Base-by-base conservation (phyloP, 2,113 vertebrate genomes). In the Thamnophis sirtalis region DNA sequence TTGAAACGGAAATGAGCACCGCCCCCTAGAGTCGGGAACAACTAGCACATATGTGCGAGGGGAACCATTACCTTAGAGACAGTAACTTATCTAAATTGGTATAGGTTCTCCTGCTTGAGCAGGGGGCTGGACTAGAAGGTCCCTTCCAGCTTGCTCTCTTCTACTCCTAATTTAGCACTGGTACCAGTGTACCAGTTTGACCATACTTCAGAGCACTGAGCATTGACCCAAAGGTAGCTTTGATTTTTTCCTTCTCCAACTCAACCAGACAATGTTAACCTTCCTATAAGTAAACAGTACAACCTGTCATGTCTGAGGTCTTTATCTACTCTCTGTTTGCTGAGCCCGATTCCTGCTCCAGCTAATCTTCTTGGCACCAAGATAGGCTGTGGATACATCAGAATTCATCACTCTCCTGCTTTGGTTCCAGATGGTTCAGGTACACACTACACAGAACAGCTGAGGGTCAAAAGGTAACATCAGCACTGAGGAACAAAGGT, bases 241-340 rank as follows among this genome's bases (percentile, higher is more conserved):
- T 28, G 15, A 54, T 28, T 88, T 28, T 84, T 48, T 38, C 38
- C 63, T 48, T 33, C 53, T 48, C 58, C 53, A 88, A 88, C 33
- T 33, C 53, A 55, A 11, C 33, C 26, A 28, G 4, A 7, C n/a
- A 60, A 60, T 60, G 58, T 49, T 19, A 48, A 88, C 56, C 53
- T 58, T 89, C 56, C 33, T 43, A 24, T n/a, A 58, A 21, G n/a
- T 48, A 55, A 19, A 7, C 38, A 43, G 5, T 50, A 38, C 26
- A 86, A 80, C 3, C 51, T 53, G 54, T 73, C 24, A 54, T 19
- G 24, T 88, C 26, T 33, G 58, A 89, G 2, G 21, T 24, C 55
- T 92, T 92, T 92, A 92, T 92, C 73, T 89, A 89, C 89, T 89
- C 63, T 92, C 28, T 92, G 86, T 88, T 87, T 92, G n/a, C 1